Evolutionary conservation across 2,113 vertebrate species (phyloP).

Genomic region (Procavia capensis): DNA sequence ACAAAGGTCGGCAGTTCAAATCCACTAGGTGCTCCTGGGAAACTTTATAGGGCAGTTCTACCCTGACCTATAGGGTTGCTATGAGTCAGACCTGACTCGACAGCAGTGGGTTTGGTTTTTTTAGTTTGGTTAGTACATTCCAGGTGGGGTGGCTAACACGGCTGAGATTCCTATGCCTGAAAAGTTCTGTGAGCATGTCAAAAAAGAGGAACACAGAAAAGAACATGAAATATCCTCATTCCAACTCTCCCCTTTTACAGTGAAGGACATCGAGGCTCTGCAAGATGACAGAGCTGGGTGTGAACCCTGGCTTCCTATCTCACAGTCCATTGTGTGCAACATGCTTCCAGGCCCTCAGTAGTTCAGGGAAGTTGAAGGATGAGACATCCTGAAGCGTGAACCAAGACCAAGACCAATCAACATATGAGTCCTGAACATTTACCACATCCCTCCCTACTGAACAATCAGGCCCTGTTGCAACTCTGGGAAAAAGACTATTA

Average conservation of each 20-base stretch:
- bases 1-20: no score
- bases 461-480: not conserved
- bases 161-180: not conserved
- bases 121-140: no score
- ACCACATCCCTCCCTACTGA: not conserved
- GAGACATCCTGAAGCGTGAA: not conserved
- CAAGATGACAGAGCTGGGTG: not conserved
- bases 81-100: no score
- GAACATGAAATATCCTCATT: not conserved
- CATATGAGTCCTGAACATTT: not conserved
- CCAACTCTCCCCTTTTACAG: not conserved
- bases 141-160: not conserved
- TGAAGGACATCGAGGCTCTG: no score
- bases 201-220: not conserved
- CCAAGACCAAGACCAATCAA: not conserved
- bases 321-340: not conserved
- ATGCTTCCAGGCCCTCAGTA: not conserved
- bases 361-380: not conserved
- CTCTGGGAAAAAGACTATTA: not conserved
- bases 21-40: no score
- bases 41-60: no score
- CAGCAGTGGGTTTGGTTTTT: no score
- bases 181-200: not conserved
- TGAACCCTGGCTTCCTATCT: not conserved
- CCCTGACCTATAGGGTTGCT: no score